These are phyloP conservation scores for Calliphora vicina DNA, from an alignment of 1,140 invertebrate genomes.

Conservation along the genomic window DNA sequence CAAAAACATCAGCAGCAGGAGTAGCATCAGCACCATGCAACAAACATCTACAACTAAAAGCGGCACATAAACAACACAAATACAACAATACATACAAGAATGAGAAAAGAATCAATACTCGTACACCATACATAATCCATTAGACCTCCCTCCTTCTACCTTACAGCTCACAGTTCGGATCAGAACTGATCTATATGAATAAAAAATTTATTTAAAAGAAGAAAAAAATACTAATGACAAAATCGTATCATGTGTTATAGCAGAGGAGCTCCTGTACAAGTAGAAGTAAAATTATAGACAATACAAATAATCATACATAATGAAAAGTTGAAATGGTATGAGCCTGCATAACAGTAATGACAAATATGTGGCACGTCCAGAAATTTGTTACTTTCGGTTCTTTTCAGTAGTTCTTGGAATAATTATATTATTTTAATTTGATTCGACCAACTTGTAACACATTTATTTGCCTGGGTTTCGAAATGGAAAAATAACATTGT, in stretches of 20 bases:
- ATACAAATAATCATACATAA: conserved; percentile 34
- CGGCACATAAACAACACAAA: not conserved
- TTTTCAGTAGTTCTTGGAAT: no score
- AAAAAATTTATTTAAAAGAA: not conserved
- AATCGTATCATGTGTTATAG: conserved; percentile 22
- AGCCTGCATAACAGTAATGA: not conserved
- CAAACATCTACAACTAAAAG: not conserved
- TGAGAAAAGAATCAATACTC: not conserved
- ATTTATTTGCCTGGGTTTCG: no score
- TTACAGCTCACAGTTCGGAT: not conserved
- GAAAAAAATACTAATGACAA: conserved; percentile 6
- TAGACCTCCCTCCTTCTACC: not conserved
- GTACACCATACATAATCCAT: not conserved
- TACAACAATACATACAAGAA: not conserved
- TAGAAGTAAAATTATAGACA: conserved; percentile 25
- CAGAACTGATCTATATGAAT: not conserved
- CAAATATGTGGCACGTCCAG: not conserved
- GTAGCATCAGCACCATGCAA: not conserved
- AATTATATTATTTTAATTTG: no score
- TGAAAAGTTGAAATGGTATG: not conserved
- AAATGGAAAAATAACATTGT: no score
- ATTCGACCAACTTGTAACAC: no score
- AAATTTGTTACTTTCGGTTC: no score
- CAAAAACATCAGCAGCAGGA: not conserved
- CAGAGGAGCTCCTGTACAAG: conserved; percentile 21